Base-by-base conservation (phyloP, 2,888 invertebrate species). In the Biston stratarius region DNA sequence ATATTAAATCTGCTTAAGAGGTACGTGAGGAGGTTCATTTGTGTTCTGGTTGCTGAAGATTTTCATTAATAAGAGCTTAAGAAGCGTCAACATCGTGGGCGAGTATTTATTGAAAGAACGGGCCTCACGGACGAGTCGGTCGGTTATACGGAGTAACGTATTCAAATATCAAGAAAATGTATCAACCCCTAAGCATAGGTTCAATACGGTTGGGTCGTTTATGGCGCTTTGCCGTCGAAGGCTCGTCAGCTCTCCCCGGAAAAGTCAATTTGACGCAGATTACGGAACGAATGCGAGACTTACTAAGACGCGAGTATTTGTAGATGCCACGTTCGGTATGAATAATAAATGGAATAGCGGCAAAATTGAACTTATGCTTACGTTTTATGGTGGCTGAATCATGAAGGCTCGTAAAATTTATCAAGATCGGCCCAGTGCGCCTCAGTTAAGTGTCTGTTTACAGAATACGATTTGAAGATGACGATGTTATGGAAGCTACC, bases 101-200 rank as follows among this genome's bases (percentile, higher is more conserved):
- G 75, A 83, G 83, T 88, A 86, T 88, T 86, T 90, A 88, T 89
- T 86, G 84, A 85, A 86, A 84, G 84, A 84, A 85, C 82, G 62
- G 10, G 36, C 58, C 12, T 67, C 64, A 58, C 65, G 14, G 14
- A 40, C 42, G 57, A 38, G 34, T n/a, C 52, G 83, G 81, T 75
- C 79, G 82, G 79, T 76, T 78, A 85, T 88, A 86, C 84, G 85
- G 85, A 90, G 87, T 88, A 86, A 90, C 89, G 85, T 88, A 91
- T 92, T 91, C 92, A 91, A 92, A 91, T 92, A 92, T 92, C 89
- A 86, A 87, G 79, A 87, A 90, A 90, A 91, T 91, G 91, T 90
- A 91, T 92, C 90, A 91, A 91, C 87, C 87, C 44, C 79, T 83
- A 82, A 86, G 87, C 85, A 85, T 85, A 81, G 88, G 85, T 83